These are phyloP conservation scores for Hirundichthys speculiger DNA, from an alignment of 2,113 vertebrate genomes.

Conservation along the genomic window DNA sequence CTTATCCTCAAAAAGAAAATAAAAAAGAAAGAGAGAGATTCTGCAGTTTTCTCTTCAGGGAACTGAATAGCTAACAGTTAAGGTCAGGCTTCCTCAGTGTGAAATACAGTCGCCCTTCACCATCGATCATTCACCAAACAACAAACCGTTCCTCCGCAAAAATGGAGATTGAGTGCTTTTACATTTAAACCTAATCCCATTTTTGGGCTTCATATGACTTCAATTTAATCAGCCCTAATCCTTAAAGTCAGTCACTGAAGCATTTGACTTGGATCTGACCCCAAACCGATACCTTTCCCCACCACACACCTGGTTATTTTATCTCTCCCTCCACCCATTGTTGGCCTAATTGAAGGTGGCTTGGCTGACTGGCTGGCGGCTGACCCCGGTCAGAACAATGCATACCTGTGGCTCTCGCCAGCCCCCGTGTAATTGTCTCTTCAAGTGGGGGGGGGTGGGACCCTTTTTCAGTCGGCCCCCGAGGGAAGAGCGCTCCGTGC, in stretches of 20 bases:
- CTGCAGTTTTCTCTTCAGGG: too few relatives aligned
- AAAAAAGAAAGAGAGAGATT: too few relatives aligned
- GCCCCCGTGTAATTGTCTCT: slow-evolving; percentile 75
- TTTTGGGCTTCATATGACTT: slow-evolving; percentile 10
- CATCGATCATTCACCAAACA: not conserved
- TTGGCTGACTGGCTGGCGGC: slow-evolving; percentile 59
- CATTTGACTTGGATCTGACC: slow-evolving; percentile 76
- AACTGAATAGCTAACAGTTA: not conserved
- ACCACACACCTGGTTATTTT: slow-evolving; percentile 79
- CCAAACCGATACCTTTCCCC: slow-evolving; percentile 71
- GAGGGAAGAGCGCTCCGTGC: slow-evolving; percentile 54
- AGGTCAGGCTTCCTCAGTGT: not conserved
- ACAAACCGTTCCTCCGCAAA: too few relatives aligned
- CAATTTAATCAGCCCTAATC: slow-evolving; percentile 13
- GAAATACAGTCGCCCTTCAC: not conserved
- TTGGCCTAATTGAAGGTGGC: slow-evolving; percentile 70
- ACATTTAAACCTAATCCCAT: slow-evolving; percentile 16
- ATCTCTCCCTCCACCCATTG: slow-evolving; percentile 69
- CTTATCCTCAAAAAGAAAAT: too few relatives aligned
- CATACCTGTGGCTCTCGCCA: slow-evolving; percentile 77
- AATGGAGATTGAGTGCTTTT: not conserved
- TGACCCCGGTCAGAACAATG: slow-evolving; percentile 79
- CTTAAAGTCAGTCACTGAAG: slow-evolving; percentile 34
- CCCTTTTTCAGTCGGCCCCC: slow-evolving; percentile 55
- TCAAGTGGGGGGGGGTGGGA: slow-evolving; percentile 75